These are phyloP conservation scores for Aricia agestis DNA, from an alignment of 1,140 invertebrate species.

Conservation along the genomic window DNA sequence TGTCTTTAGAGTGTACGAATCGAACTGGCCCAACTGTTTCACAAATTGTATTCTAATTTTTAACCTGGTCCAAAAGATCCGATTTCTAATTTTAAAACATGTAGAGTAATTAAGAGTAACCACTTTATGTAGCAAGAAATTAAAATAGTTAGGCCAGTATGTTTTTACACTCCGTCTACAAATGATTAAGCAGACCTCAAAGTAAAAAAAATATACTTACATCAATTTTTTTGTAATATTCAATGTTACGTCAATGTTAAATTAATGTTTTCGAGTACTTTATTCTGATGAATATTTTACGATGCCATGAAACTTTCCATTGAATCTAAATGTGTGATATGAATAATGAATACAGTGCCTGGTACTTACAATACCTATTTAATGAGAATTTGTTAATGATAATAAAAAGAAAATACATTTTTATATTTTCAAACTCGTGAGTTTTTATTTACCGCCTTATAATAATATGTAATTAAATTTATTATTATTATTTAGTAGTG, in stretches of 20 bases:
- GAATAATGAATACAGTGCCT: conserved; percentile 45
- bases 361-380: conserved; percentile 41
- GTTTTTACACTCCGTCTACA: neutral
- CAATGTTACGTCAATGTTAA: no score
- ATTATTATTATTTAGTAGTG: no score
- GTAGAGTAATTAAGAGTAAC: no score
- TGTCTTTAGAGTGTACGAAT: neutral
- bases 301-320: neutral
- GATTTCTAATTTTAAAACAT: no score
- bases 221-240: neutral
- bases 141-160: neutral
- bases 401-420: conserved; percentile 54
- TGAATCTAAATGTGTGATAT: conserved; percentile 36
- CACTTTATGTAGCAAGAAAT: neutral
- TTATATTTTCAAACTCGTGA: conserved; percentile 36
- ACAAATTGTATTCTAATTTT: neutral
- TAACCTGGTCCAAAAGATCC: no score
- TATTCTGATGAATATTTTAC: neutral
- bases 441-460: conserved; percentile 28
- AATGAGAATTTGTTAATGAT: conserved; percentile 46
- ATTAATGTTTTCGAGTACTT: neutral
- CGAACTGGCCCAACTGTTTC: neutral
- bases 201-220: neutral
- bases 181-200: no score
- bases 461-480: no score